A percentile compares a stretch with the other conserved stretches of the same genome.
Conservation (phyloP, 2,113 vertebrate species). For the Alethe castanea region DNA sequence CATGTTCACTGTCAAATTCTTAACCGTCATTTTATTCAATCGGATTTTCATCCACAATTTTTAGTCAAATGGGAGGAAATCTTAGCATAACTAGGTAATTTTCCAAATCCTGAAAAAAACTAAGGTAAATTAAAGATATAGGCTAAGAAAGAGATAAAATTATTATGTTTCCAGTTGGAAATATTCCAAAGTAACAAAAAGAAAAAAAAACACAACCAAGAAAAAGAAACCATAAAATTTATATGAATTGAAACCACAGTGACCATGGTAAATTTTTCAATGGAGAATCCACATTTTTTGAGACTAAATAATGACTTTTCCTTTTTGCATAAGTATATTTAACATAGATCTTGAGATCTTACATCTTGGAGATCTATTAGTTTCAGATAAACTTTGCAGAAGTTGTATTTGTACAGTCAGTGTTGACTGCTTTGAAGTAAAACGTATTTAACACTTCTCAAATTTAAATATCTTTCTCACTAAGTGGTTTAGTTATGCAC, state of each 20-base stretch:
- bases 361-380: neutral
- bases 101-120: neutral
- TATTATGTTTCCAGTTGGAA: neutral
- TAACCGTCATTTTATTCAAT: neutral
- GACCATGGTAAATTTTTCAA: neutral
- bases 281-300: neutral
- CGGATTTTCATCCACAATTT: neutral
- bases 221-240: neutral
- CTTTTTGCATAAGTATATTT: neutral
- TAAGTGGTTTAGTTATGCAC: slow-evolving; percentile 48
- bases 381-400: slow-evolving; percentile 36
- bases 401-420: slow-evolving; percentile 44
- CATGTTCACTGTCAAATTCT: neutral
- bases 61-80: neutral
- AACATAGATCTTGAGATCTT: neutral
- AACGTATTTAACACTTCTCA: slow-evolving; percentile 63
- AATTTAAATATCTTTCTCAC: slow-evolving; percentile 60
- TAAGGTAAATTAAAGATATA: neutral
- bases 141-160: neutral
- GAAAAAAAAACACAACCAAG: too few relatives aligned
- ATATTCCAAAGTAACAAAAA: neutral
- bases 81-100: neutral
- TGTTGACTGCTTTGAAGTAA: slow-evolving; percentile 64
- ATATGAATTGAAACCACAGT: neutral
- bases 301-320: neutral